Conservation (phyloP, 1,140 invertebrate species). For the Drosophila varians region DNA sequence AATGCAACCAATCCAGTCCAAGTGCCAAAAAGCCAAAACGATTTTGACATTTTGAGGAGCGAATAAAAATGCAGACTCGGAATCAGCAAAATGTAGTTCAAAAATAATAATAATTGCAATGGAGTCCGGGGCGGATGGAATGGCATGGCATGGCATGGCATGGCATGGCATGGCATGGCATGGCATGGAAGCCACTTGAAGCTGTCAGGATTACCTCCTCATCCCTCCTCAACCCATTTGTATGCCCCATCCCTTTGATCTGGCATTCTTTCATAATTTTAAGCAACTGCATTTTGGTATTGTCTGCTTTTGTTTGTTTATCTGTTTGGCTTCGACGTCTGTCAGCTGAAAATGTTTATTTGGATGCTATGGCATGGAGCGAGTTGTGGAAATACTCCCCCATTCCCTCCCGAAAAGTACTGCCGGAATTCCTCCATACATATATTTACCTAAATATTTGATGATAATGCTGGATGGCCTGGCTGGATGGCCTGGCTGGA, state of each 20-base stretch:
- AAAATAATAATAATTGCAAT: slow-evolving; percentile 44
- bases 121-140: slow-evolving; percentile 16
- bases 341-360: slow-evolving; percentile 47
- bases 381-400: slow-evolving; percentile 6
- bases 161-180: no score
- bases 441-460: slow-evolving; percentile 1
- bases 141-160: no score
- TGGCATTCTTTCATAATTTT: slow-evolving; percentile 43
- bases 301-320: slow-evolving; percentile 42
- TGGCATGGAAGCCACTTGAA: slow-evolving; percentile 45
- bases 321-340: slow-evolving; percentile 36
- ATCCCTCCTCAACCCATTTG: not conserved
- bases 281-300: slow-evolving; percentile 43
- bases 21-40: slow-evolving; percentile 10
- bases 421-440: not conserved
- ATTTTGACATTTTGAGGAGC: slow-evolving; percentile 38
- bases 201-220: slow-evolving; percentile 38
- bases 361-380: slow-evolving; percentile 8
- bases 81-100: slow-evolving; percentile 34
- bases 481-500: not conserved
- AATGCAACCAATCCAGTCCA: slow-evolving; percentile 8
- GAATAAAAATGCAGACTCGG: slow-evolving; percentile 37
- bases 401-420: no score
- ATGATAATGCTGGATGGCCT: not conserved
- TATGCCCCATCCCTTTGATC: slow-evolving; percentile 29